A percentile compares a stretch with the other conserved stretches of the same genome.
These are phyloP conservation scores for Caenorhabditis macrosperma DNA, from an alignment of 2,888 invertebrate genomes.

Conservation along the genomic window DNA sequence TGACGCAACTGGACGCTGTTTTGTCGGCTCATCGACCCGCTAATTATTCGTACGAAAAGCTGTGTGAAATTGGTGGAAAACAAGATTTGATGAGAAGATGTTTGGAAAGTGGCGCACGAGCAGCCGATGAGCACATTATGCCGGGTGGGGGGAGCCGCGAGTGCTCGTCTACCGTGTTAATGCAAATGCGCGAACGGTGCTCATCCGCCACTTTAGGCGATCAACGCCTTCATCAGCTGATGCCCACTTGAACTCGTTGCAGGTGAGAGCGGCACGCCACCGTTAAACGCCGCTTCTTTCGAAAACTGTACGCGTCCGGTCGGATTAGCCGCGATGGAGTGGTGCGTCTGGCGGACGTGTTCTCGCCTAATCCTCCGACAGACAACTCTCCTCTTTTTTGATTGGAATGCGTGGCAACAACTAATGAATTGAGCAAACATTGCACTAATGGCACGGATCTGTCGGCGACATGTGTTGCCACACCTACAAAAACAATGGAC, in stretches of 20 bases:
- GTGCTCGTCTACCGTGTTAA: background rate
- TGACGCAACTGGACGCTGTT: constrained; percentile 40
- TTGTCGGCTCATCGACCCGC: constrained; percentile 41
- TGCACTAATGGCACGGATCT: constrained; percentile 48
- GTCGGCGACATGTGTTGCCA: constrained; percentile 44
- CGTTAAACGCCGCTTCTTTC: constrained; percentile 35
- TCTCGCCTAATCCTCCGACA: constrained; percentile 36
- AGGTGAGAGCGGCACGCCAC: constrained; percentile 37
- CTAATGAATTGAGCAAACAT: constrained; percentile 56
- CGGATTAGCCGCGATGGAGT: constrained; percentile 38
- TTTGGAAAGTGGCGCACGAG: constrained; percentile 4
- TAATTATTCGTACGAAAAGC: constrained; percentile 55
- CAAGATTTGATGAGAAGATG: constrained; percentile 45
- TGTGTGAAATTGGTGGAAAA: constrained; percentile 34
- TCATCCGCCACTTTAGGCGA: constrained; percentile 5
- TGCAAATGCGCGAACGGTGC: constrained; percentile 24
- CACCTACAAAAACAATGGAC: constrained; percentile 40
- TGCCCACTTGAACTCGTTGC: constrained; percentile 49
- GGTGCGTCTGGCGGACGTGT: constrained; percentile 31
- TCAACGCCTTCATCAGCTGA: too few species aligned
- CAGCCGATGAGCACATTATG: background rate
- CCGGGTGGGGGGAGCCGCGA: background rate
- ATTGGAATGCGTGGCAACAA: constrained; percentile 41
- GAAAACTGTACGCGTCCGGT: constrained; percentile 28
- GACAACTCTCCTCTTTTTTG: constrained; percentile 35